phyloP scores from a whole-genome alignment of 64 coral and sea anemone species.

The Anthopleura sola region DNA sequence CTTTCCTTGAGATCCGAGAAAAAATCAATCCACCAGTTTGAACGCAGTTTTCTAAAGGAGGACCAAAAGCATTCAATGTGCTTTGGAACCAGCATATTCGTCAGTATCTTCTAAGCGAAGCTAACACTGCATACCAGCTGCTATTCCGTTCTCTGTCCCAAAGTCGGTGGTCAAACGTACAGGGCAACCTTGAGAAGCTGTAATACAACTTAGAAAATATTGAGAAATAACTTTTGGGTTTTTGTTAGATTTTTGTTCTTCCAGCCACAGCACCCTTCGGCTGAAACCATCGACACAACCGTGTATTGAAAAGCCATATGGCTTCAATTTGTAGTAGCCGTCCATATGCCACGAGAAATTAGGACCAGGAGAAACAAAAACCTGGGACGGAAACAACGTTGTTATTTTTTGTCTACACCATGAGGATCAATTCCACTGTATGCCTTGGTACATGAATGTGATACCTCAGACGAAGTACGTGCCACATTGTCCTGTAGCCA shows the following conservation, averaged over 20 bases:
- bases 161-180: slow-evolving; percentile 23
- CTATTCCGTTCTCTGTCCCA: slow-evolving; percentile 60
- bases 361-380: slow-evolving; percentile 54
- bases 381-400: slow-evolving; percentile 37
- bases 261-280: slow-evolving; percentile 46
- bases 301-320: slow-evolving; percentile 61
- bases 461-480: slow-evolving; percentile 50
- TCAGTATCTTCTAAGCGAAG: slow-evolving; percentile 38
- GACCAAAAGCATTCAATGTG: slow-evolving; percentile 60
- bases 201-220: slow-evolving; percentile 41
- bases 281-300: slow-evolving; percentile 60
- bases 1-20: slow-evolving; percentile 51
- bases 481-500: slow-evolving; percentile 61
- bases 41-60: slow-evolving; percentile 33
- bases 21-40: slow-evolving; percentile 59
- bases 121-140: slow-evolving; percentile 52
- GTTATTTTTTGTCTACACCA: slow-evolving; percentile 28
- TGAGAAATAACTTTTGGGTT: slow-evolving; percentile 31
- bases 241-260: slow-evolving; percentile 57
- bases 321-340: slow-evolving; percentile 52
- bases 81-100: slow-evolving; percentile 41
- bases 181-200: slow-evolving; percentile 45
- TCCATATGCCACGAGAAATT: slow-evolving; percentile 60
- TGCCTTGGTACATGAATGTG: slow-evolving; percentile 47
- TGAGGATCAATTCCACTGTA: slow-evolving; percentile 54